Evolutionary conservation across 2,113 vertebrate genomes (phyloP), one percentile per base, ranked within the genome.

Genomic region (Sialia sialis): DNA sequence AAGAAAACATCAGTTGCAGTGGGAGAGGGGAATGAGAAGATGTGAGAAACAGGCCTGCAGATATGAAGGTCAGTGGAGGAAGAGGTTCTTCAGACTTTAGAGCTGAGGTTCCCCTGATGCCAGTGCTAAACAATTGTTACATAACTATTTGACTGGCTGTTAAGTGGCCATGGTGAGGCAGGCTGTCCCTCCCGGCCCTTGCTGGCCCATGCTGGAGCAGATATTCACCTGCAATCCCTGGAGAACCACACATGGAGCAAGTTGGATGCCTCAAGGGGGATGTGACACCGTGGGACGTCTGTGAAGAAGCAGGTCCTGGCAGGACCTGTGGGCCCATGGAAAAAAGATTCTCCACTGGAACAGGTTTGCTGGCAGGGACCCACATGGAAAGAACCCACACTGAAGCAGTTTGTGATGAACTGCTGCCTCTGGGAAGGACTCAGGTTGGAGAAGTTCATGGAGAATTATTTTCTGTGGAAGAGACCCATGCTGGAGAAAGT

Each of bases 401-500:
- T 23, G 20, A 21, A 36, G 21, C 21, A 54, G 7, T 48, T 41
- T 41, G 17, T 54, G 39, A 66, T 27, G 44, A 54, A 12, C 25
- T 39, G 44, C 20, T 73, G 25, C 25, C 25, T 59, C 11, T 52
- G 44, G 39, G 52, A 48, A 73, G 52, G 44, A 46, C 21, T 46
- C 23, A 11, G 10, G 11, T 1, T 32, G 46, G 29, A 66, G n/a
- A 32, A 73, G 25, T 4, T 46, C 3, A 36, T 7, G 15, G 30
- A 66, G 8, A 34, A 16, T 29, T 58, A 7, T 44, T 27, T 77
- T 36, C 13, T 9, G 12, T 51, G n/a, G 44, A n/a, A 46, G 43
- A 46, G 5, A 43, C 11, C 14, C 23, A 11, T 0, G 0, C 6
- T 21, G 32, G n/a, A 34, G 23, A 70, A 58, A 22, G 23, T 3